phyloP scores from a whole-genome alignment of 2,888 invertebrate species.

The Cenopis cana region DNA sequence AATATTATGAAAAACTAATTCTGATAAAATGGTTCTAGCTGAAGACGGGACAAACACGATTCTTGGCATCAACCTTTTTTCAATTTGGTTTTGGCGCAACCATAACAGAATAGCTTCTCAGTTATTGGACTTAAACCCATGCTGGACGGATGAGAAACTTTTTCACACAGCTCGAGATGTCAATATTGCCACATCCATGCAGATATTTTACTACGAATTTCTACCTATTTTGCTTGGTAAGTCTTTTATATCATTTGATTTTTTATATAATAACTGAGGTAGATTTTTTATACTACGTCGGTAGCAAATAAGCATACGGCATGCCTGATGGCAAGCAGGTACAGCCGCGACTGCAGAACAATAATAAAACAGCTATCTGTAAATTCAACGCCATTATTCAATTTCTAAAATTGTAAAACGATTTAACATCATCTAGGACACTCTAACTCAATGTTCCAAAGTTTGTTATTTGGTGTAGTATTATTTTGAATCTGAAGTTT shows the following conservation, averaged over 20 bases:
- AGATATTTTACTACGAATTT: constrained; percentile 59
- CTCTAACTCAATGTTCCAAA: too few species aligned
- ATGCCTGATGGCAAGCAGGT: too few species aligned
- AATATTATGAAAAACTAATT: not conserved
- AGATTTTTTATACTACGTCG: not conserved
- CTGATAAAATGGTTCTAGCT: constrained; percentile 43
- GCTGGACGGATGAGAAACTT: constrained; percentile 61
- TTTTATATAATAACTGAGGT: not conserved
- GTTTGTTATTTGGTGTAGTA: too few species aligned
- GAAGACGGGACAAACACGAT: constrained; percentile 46
- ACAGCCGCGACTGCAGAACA: too few species aligned
- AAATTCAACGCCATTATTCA: too few species aligned
- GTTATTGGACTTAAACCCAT: constrained; percentile 56
- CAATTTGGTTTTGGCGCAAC: constrained; percentile 59
- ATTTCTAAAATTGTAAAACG: too few species aligned
- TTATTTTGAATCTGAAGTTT: too few species aligned
- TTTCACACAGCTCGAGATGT: constrained; percentile 61
- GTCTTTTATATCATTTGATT: constrained; percentile 9
- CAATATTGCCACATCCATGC: constrained; percentile 55
- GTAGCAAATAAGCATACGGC: too few species aligned
- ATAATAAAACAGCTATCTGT: too few species aligned
- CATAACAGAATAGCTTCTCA: constrained; percentile 58
- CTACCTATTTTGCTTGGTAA: constrained; percentile 57
- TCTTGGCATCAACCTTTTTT: constrained; percentile 49
- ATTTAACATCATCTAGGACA: too few species aligned